phyloP scores from a whole-genome alignment of 1,140 invertebrate genomes.

The Trichomalopsis sarcophagae region DNA sequence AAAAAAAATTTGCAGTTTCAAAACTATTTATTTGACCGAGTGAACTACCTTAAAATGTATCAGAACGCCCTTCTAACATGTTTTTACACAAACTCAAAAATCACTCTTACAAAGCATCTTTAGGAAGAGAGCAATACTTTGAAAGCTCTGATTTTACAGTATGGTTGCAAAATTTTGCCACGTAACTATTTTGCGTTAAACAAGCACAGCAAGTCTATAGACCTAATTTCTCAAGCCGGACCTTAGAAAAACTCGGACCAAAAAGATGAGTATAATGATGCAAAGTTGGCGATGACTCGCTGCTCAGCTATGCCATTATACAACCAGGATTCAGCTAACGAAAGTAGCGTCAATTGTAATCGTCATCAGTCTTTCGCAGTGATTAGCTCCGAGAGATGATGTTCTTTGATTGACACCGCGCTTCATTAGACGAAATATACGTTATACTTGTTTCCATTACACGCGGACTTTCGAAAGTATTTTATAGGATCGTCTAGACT shows the following conservation, averaged over 20 bases:
- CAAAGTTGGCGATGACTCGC: background rate
- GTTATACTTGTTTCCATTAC: background rate
- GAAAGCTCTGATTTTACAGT: background rate
- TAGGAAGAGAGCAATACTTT: background rate
- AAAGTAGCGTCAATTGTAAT: background rate
- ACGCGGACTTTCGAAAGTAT: background rate
- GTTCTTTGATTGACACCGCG: background rate
- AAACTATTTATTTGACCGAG: too few species aligned
- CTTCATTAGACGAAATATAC: background rate
- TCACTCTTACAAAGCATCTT: too few species aligned
- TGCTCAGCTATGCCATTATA: background rate
- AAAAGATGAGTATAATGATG: constrained; percentile 14
- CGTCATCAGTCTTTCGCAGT: background rate
- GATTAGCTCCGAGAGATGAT: background rate
- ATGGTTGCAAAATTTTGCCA: too few species aligned
- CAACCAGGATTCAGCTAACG: background rate
- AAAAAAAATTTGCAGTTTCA: too few species aligned
- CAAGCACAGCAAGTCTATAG: background rate
- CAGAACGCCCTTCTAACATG: too few species aligned
- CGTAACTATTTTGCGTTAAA: background rate
- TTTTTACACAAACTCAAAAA: too few species aligned
- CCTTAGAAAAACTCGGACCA: background rate
- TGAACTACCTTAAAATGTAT: too few species aligned
- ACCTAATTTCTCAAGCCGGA: too few species aligned
- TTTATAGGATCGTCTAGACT: background rate